Evolutionary conservation across 1,140 invertebrate species (phyloP), one percentile per base, ranked within the genome.

Genomic region (Anastrepha obliqua): DNA sequence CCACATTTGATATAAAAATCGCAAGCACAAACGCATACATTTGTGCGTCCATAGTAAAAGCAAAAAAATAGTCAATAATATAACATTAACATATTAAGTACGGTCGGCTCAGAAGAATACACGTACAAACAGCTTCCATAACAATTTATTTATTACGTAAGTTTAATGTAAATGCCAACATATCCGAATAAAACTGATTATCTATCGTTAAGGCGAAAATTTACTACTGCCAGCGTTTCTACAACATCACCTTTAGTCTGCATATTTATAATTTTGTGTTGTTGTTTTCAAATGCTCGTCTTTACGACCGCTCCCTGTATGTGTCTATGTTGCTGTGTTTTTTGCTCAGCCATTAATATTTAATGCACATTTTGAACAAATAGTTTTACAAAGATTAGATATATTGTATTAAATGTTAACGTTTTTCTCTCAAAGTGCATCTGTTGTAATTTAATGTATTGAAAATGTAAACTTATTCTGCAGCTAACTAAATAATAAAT

Each of bases 401-500:
- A 20, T 81, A 81, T 55, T 55, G 74, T 78, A 15, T 78, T 70
- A 20, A 29, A 20, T 29, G 7, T 51, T 81, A 81, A 81, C 15
- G 55, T 29, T 81, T 67, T 55, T 74, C 15, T 2, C 9, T 29
- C 7, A 20, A n/a, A 74, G 39, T 6, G 17, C 20, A 9, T 55
- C 47, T 81, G 74, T 81, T 81, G 74, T 81, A 55, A 81, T 81
- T 74, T 44, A 60, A 60, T 86, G 58, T 17, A 60, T 86, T 59
- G 60, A 60, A 60, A 86, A 9, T 29, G 29, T 29, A 29, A 29
- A 29, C 29, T 62, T 42, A 39, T 86, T 42, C 59, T 62, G 85
- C 85, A 86, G 85, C 85, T 86, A 87, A 87, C 44, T 65, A 17
- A 87, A 62, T 87, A 55, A 51, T 20, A 8, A 67, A 47, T 17